Evolutionary conservation across 2,888 invertebrate species (phyloP).

Genomic region (Nemapogon koenigi): DNA sequence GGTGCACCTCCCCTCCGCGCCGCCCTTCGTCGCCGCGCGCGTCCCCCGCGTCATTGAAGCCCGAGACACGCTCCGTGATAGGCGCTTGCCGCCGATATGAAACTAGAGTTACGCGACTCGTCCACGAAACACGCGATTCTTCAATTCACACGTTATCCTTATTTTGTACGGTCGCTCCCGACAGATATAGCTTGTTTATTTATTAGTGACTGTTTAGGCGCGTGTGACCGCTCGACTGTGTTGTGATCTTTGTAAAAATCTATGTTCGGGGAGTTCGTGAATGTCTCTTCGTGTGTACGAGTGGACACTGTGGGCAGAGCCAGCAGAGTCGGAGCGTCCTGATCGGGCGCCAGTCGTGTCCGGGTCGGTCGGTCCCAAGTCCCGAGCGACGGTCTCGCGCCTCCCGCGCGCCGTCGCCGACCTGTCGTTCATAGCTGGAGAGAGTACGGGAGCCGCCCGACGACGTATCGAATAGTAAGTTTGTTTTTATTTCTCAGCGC

Average conservation of each 20-base stretch:
- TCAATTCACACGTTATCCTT: constrained; percentile 55
- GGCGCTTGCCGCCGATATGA: constrained; percentile 62
- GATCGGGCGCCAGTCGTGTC: constrained; percentile 29
- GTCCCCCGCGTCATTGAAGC: constrained; percentile 62
- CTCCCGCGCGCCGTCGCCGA: constrained; percentile 40
- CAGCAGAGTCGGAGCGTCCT: constrained; percentile 19
- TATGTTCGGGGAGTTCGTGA: constrained; percentile 4
- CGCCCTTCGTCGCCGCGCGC: constrained; percentile 35
- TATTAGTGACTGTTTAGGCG: constrained; percentile 53
- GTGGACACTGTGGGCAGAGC: too few relatives aligned
- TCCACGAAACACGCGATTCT: constrained; percentile 57
- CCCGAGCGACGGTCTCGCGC: constrained; percentile 37
- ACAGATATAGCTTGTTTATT: constrained; percentile 53
- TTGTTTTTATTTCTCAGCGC: too few relatives aligned
- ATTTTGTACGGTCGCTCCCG: constrained; percentile 49
- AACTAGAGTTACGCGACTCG: constrained; percentile 52
- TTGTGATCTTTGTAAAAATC: constrained; percentile 14
- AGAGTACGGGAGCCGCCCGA: constrained; percentile 52
- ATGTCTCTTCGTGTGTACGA: constrained; percentile 3
- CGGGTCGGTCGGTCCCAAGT: constrained; percentile 36
- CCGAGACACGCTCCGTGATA: constrained; percentile 63
- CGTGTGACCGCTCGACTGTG: constrained; percentile 48
- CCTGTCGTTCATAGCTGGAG: constrained; percentile 51
- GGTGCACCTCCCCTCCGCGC: constrained; percentile 45
- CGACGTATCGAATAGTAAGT: constrained; percentile 62